Evolutionary conservation across 2,888 invertebrate genomes (phyloP).

Genomic region (Rotaria socialis): DNA sequence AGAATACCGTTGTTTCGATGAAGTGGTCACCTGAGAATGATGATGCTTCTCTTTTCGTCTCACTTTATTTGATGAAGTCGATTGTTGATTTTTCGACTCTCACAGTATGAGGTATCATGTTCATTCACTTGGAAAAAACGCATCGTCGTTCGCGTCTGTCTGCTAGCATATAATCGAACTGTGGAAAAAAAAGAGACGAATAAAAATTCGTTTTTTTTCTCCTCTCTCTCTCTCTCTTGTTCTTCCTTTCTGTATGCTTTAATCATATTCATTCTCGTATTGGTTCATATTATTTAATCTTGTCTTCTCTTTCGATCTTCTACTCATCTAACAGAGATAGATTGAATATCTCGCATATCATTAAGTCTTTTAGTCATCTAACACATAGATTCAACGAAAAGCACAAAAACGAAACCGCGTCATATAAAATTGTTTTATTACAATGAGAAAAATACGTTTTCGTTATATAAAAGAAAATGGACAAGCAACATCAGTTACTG

Average conservation of each 20-base stretch:
- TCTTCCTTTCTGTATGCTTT: too few relatives aligned
- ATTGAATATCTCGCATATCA: slow-evolving; percentile 13
- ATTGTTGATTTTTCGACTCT: slow-evolving; percentile 32
- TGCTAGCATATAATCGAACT: not conserved
- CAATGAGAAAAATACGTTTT: slow-evolving; percentile 19
- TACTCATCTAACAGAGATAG: slow-evolving; percentile 2
- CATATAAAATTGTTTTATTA: not conserved
- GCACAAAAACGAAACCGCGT: not conserved
- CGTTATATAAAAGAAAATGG: slow-evolving; percentile 34
- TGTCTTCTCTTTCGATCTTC: not conserved
- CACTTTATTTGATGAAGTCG: slow-evolving; percentile 3
- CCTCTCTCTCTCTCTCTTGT: not conserved
- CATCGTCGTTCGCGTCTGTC: slow-evolving; percentile 12
- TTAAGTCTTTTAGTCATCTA: not conserved
- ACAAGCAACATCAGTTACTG: slow-evolving; percentile 22
- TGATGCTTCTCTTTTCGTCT: not conserved
- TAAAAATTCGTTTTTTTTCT: not conserved
- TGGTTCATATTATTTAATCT: slow-evolving; percentile 8
- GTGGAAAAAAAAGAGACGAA: not conserved
- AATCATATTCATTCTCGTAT: not conserved
- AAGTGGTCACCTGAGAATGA: slow-evolving; percentile 26
- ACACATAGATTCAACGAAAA: not conserved
- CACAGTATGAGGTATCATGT: slow-evolving; percentile 12
- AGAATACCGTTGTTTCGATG: not conserved
- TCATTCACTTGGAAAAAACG: slow-evolving; percentile 19